Conservation (phyloP, 2,888 invertebrate species). For the Chalcis sispes region DNA sequence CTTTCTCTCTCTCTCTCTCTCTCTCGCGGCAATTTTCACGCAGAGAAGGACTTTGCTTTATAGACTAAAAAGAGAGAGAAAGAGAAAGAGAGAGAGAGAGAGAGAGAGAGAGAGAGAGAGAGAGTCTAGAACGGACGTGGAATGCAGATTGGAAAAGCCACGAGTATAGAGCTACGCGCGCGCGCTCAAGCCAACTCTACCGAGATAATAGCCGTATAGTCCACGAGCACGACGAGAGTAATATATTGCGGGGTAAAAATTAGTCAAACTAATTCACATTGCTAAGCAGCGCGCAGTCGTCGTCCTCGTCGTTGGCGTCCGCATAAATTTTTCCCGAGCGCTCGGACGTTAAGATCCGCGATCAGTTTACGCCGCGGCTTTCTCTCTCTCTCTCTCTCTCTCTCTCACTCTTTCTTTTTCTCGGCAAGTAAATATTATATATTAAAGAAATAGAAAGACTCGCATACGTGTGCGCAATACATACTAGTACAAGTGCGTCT, state of each 20-base stretch:
- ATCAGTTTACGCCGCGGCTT: conserved; percentile 38
- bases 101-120: no score
- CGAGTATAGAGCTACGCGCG: not conserved
- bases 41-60: not conserved
- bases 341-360: conserved; percentile 22
- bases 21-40: conserved; percentile 7
- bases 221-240: not conserved
- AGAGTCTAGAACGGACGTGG: conserved; percentile 34
- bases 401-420: not conserved
- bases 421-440: not conserved
- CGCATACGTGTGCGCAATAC: not conserved
- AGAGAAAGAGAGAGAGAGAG: no score
- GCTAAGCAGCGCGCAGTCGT: conserved; percentile 29
- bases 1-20: not conserved
- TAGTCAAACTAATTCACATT: conserved; percentile 54
- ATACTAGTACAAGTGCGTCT: no score
- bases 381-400: conserved; percentile 10
- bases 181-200: not conserved
- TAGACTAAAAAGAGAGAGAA: no score
- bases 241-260: conserved; percentile 39
- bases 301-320: conserved; percentile 9
- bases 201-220: not conserved
- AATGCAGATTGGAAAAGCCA: conserved; percentile 45
- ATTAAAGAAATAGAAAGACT: not conserved
- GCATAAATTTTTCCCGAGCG: conserved; percentile 42